Base-by-base conservation (phyloP, 1,140 invertebrate genomes). In the Popillia japonica region DNA sequence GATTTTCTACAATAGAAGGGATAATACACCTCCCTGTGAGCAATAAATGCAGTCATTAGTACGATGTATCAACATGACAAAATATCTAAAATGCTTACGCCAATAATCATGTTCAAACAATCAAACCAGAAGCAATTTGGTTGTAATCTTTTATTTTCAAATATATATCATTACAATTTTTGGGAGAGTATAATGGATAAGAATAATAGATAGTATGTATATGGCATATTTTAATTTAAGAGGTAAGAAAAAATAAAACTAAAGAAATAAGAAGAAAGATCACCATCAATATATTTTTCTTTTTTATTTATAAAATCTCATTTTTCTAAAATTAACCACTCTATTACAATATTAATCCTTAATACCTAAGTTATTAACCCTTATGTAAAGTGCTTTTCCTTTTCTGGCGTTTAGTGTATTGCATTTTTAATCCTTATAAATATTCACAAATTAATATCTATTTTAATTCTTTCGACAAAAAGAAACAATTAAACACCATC, bases 221-320 rank as follows among this genome's bases (percentile, higher is more conserved):
- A n/a, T n/a, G n/a, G n/a, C n/a, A n/a, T n/a, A n/a, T n/a, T n/a
- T n/a, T n/a, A n/a, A n/a, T n/a, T n/a, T n/a, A n/a, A n/a, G n/a
- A n/a, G n/a, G n/a, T n/a, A n/a, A n/a, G n/a, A n/a, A n/a, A n/a
- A 64, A 64, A 64, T 64, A 64, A 64, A 64, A 64, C 61, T 17
- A 64, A 22, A 64, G 3, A 22, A 64, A 11, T 64, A 23, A 64
- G 17, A 64, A 64, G 61, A 64, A 64, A 64, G n/a, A 64, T 64
- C 61, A 22, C 61, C 61, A 64, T 64, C 61, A 64, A 64, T 64
- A 64, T 64, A 64, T 64, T 64, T 64, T 64, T 6, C 17, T 23
- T 64, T 64, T 64, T 17, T 23, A 20, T 64, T 20, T 17, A 64
- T 20, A 64, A 64, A 20, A 20, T 27, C 17, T 20, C 22, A 48